Conservation (phyloP, 2,888 invertebrate species). For the Xestia c-nigrum region DNA sequence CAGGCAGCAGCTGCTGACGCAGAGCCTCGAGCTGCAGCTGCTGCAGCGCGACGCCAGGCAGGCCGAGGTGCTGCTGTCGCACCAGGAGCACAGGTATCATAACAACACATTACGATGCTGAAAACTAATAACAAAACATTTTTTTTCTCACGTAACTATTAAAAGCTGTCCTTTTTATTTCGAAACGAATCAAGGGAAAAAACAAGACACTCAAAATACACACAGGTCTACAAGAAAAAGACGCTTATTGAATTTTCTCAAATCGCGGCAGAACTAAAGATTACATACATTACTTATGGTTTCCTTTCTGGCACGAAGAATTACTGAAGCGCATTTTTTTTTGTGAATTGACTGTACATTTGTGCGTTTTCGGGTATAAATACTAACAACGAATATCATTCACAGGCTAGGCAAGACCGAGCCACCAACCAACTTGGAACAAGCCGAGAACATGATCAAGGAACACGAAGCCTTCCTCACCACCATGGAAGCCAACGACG, state of each 20-base stretch:
- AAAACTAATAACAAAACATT: too few relatives aligned
- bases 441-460: slow-evolving; percentile 99
- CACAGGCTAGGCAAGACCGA: slow-evolving; percentile 97
- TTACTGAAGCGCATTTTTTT: neutral
- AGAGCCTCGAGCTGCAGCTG: slow-evolving; percentile 98
- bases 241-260: too few relatives aligned
- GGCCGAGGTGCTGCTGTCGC: slow-evolving; percentile 98
- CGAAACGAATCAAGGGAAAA: too few relatives aligned
- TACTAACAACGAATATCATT: slow-evolving; percentile 17
- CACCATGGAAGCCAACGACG: slow-evolving; percentile 99
- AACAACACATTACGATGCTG: too few relatives aligned
- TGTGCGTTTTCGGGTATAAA: neutral
- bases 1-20: slow-evolving; percentile 97
- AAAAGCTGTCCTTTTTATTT: too few relatives aligned
- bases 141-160: too few relatives aligned
- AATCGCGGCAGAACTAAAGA: too few relatives aligned
- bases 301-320: too few relatives aligned
- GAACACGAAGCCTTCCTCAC: slow-evolving; percentile 99
- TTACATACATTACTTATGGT: too few relatives aligned
- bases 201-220: neutral
- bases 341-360: neutral
- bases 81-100: slow-evolving; percentile 98
- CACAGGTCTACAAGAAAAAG: too few relatives aligned
- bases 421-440: slow-evolving; percentile 98
- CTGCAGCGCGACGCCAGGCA: slow-evolving; percentile 99